Evolutionary conservation across 2,888 invertebrate species (phyloP).

Genomic region (Trichacis sp.): DNA sequence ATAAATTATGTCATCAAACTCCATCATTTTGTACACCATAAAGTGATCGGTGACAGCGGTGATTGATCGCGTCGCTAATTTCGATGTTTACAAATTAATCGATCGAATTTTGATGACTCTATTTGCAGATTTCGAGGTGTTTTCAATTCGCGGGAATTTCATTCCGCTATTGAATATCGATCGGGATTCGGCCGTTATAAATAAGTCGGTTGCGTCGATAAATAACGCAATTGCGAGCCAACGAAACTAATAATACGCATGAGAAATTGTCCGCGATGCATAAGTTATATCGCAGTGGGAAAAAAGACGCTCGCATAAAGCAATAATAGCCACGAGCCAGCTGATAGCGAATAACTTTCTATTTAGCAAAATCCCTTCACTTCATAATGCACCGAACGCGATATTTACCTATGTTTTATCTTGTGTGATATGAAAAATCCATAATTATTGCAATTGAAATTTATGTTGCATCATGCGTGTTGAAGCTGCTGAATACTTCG

Average conservation of each 20-base stretch:
- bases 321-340: constrained; percentile 34
- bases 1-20: too few species aligned
- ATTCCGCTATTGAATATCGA: too few species aligned
- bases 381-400: constrained; percentile 35
- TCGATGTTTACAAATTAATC: too few species aligned
- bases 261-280: constrained; percentile 40
- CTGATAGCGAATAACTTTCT: constrained; percentile 41
- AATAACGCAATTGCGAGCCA: background rate
- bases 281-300: constrained; percentile 31
- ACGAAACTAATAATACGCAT: constrained; percentile 25
- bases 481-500: constrained; percentile 2
- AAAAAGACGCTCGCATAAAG: constrained; percentile 42
- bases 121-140: too few species aligned
- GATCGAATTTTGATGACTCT: too few species aligned
- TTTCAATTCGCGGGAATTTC: too few species aligned
- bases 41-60: too few species aligned
- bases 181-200: background rate
- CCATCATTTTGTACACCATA: too few species aligned
- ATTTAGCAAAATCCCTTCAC: constrained; percentile 42
- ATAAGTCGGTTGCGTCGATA: background rate
- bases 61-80: too few species aligned
- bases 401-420: constrained; percentile 28
- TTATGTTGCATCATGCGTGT: constrained; percentile 18
- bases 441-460: constrained; percentile 33
- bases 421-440: constrained; percentile 26